Evolutionary conservation across 2,888 invertebrate species (phyloP).

Genomic region (Hedychridium roseum): DNA sequence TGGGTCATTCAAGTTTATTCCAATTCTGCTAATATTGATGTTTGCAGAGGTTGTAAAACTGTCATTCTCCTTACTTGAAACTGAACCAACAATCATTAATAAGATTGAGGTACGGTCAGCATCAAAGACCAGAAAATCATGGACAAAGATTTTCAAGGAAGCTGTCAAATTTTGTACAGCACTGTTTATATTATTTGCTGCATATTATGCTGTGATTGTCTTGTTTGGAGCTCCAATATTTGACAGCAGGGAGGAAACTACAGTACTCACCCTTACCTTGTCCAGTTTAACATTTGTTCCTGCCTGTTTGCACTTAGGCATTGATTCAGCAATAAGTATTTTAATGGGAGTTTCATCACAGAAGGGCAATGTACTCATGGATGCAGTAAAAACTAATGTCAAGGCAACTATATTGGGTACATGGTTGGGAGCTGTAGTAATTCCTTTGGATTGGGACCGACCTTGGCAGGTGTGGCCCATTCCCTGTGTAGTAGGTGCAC

Average conservation of each 20-base stretch:
- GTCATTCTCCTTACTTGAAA: conserved; percentile 48
- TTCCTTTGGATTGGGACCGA: conserved; percentile 91
- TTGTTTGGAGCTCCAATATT: conserved; percentile 75
- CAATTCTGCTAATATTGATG: conserved; percentile 57
- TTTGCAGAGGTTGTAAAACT: conserved; percentile 69
- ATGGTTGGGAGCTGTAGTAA: conserved; percentile 85
- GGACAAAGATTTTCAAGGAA: conserved; percentile 65
- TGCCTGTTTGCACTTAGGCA: conserved; percentile 70
- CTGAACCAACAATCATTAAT: conserved; percentile 37
- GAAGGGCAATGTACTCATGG: conserved; percentile 60
- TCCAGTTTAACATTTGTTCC: conserved; percentile 73
- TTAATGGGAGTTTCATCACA: conserved; percentile 67
- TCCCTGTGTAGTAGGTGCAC: conserved; percentile 75
- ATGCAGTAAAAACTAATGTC: conserved; percentile 68
- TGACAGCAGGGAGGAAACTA: conserved; percentile 72
- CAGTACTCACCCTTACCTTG: conserved; percentile 72
- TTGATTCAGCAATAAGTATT: conserved; percentile 67
- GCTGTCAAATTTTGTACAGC: conserved; percentile 66
- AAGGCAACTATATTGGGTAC: conserved; percentile 76
- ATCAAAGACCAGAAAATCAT: conserved; percentile 62
- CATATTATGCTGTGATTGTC: conserved; percentile 71
- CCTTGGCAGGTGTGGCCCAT: conserved; percentile 88
- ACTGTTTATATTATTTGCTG: conserved; percentile 63
- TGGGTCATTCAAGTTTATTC: conserved; percentile 66
- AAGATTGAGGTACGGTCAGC: conserved; percentile 54